Percentiles rank a stretch among this genome's conserved stretches.
phyloP scores from a whole-genome alignment of 2,888 invertebrate genomes.

The Lasioglossum pauxillum region DNA sequence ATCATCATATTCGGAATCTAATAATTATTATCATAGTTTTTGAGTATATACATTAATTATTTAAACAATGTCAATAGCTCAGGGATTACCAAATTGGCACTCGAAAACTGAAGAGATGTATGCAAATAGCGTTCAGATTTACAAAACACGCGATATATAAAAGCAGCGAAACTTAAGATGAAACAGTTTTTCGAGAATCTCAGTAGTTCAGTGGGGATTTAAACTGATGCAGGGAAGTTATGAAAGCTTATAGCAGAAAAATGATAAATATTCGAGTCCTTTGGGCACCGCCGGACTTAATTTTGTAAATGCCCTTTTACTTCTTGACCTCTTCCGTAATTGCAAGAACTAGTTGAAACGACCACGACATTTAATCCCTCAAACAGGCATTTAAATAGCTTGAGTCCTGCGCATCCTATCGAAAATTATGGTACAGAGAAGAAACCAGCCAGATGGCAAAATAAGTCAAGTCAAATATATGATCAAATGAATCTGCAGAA shows the following conservation, averaged over 20 bases:
- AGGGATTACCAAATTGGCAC: not conserved
- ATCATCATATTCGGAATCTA: not conserved
- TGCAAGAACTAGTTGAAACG: not conserved
- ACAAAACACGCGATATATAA: not conserved
- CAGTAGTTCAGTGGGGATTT: not conserved
- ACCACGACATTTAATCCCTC: not conserved
- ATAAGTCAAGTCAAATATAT: not conserved
- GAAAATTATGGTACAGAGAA: not conserved
- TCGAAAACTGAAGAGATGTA: not conserved
- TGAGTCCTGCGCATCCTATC: not conserved
- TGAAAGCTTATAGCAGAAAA: not conserved
- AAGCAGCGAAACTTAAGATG: not conserved
- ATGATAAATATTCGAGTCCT: not conserved
- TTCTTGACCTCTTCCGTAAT: slow-evolving; percentile 2
- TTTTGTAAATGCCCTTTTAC: not conserved
- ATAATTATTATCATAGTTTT: not conserved
- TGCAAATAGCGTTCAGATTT: not conserved
- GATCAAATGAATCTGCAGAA: not conserved
- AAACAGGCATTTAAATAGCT: slow-evolving; percentile 1
- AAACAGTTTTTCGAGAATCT: not conserved
- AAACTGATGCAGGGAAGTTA: not conserved
- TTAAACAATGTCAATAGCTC: not conserved
- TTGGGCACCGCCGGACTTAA: not conserved
- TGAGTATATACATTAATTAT: not conserved
- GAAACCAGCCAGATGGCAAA: not conserved